Evolutionary conservation across 2,113 vertebrate species (phyloP).

Genomic region (Steatornis caripensis): DNA sequence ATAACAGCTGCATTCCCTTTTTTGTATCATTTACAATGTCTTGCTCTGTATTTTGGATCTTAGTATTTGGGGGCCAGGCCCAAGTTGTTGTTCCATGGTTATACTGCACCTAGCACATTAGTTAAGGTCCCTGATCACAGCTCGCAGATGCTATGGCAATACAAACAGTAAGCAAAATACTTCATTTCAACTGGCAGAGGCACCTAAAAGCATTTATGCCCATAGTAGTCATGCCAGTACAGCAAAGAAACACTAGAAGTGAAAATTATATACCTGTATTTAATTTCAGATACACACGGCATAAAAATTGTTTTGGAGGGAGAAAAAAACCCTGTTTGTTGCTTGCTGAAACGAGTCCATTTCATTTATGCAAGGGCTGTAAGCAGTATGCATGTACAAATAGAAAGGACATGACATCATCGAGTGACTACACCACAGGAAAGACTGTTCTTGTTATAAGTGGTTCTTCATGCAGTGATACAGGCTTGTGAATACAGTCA

Average conservation of each 20-base stretch:
- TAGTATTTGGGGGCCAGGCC: not conserved
- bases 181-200: not conserved
- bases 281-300: not conserved
- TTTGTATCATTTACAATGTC: not conserved
- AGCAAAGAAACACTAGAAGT: not conserved
- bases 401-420: not conserved
- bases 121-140: not conserved
- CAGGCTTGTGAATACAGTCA: not conserved
- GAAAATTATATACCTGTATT: not conserved
- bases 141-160: not conserved
- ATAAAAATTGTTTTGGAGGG: not conserved
- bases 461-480: not conserved
- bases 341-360: not conserved
- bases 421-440: not conserved
- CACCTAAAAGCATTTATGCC: not conserved
- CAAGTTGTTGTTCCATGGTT: not conserved
- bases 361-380: not conserved
- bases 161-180: not conserved
- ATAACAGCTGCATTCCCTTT: not conserved
- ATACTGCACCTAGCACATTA: not conserved
- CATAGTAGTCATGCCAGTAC: not conserved
- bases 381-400: not conserved
- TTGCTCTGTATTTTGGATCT: not conserved
- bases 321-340: not conserved
- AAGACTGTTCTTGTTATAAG: not conserved